These are phyloP conservation scores for Taenaris catops DNA, from an alignment of 2,888 invertebrate genomes.

Conservation along the genomic window DNA sequence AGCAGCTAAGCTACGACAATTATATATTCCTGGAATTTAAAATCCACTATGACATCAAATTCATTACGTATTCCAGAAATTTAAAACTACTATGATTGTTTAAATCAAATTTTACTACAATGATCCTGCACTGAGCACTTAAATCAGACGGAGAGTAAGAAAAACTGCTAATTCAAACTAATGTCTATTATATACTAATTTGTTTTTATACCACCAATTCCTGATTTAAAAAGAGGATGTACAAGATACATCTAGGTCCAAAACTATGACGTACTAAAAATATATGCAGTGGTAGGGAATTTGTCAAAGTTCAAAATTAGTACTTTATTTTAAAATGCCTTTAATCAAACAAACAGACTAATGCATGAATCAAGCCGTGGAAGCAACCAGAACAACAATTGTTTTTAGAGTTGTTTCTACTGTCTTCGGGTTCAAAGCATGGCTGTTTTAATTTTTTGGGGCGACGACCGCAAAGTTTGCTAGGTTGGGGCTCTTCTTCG, in stretches of 20 bases:
- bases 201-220: too few species aligned
- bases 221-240: too few species aligned
- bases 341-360: conserved; percentile 79
- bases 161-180: too few species aligned
- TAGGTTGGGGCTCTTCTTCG: conserved; percentile 49
- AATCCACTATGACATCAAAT: background rate
- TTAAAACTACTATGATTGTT: too few species aligned
- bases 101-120: conserved; percentile 2
- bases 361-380: conserved; percentile 67
- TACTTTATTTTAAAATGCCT: too few species aligned
- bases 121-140: background rate
- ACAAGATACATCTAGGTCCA: too few species aligned
- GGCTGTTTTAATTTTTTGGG: conserved; percentile 60
- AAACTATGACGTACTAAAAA: too few species aligned
- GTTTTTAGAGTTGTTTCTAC: conserved; percentile 30
- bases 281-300: too few species aligned
- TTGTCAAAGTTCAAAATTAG: too few species aligned
- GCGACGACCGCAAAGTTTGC: conserved; percentile 53
- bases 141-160: too few species aligned
- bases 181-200: too few species aligned
- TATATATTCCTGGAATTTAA: conserved; percentile 4
- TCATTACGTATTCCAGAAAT: too few species aligned
- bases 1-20: conserved; percentile 13
- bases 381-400: conserved; percentile 74
- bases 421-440: conserved; percentile 60